Evolutionary conservation across 2,797 vertebrate genomes (phyloP).

Genomic region (Etheostoma nigrum): DNA sequence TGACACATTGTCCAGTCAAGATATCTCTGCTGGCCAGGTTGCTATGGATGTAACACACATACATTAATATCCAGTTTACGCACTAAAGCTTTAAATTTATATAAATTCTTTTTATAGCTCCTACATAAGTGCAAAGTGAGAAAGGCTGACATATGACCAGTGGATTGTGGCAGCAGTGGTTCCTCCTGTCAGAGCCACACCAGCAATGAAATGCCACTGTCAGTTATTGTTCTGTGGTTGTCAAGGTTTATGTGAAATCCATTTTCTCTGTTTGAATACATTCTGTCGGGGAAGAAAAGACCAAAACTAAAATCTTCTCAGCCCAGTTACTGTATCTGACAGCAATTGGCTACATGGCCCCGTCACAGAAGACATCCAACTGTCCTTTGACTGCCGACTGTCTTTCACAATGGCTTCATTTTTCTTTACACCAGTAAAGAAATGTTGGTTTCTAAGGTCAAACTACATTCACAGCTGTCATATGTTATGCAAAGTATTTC

Average conservation of each 20-base stretch:
- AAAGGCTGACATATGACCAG: conserved; percentile 69
- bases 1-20: conserved; percentile 8
- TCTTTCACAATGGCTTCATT: conserved; percentile 50
- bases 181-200: conserved; percentile 58
- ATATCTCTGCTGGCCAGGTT: conserved; percentile 7
- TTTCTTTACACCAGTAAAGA: conserved; percentile 24
- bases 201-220: conserved; percentile 72
- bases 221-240: conserved; percentile 73
- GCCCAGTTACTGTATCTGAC: conserved; percentile 63
- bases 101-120: too few relatives aligned
- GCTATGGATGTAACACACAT: not conserved
- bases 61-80: too few relatives aligned
- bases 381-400: conserved; percentile 54
- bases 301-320: conserved; percentile 57
- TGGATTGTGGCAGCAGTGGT: conserved; percentile 47
- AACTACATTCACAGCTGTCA: not conserved
- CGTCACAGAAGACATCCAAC: conserved; percentile 68
- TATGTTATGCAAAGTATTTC: not conserved
- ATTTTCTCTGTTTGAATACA: conserved; percentile 78
- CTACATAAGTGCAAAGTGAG: conserved; percentile 10
- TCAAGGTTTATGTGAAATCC: conserved; percentile 76
- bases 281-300: conserved; percentile 71
- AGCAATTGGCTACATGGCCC: conserved; percentile 63
- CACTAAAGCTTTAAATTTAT: too few relatives aligned
- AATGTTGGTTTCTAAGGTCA: not conserved